A percentile compares a stretch with the other conserved stretches of the same genome.
phyloP scores from a whole-genome alignment of 2,113 vertebrate genomes.

The Plotosus lineatus region DNA sequence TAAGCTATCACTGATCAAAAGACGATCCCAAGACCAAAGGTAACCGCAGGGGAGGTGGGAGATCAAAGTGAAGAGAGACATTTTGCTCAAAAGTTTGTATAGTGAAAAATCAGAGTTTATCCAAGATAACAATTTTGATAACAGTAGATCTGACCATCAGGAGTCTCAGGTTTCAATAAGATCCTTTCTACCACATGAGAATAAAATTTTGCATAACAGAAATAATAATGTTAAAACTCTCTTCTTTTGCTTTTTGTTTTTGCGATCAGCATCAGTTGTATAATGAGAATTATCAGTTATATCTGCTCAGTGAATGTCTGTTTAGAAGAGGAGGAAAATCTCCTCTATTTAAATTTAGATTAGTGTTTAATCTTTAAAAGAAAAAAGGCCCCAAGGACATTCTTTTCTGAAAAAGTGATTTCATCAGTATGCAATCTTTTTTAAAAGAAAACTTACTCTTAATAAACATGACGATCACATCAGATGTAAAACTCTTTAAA shows the following conservation, averaged over 20 bases:
- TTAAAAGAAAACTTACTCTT: constrained; percentile 48
- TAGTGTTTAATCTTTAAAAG: constrained; percentile 69
- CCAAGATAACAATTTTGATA: constrained; percentile 17
- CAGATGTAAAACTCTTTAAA: constrained; percentile 21
- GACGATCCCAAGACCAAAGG: constrained; percentile 24
- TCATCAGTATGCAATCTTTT: constrained; percentile 62
- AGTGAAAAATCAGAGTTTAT: constrained; percentile 16
- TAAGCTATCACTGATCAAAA: constrained; percentile 38
- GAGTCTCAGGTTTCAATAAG: background rate
- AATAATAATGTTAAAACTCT: background rate
- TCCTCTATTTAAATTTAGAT: constrained; percentile 73
- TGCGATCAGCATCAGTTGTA: constrained; percentile 8
- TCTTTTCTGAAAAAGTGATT: constrained; percentile 54
- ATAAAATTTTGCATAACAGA: background rate
- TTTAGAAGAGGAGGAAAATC: constrained; percentile 55
- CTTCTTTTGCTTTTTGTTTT: background rate
- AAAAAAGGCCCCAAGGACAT: constrained; percentile 65
- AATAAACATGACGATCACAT: constrained; percentile 48
- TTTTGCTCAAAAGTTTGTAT: constrained; percentile 27
- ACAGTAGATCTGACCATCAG: constrained; percentile 13
- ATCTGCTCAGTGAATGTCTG: constrained; percentile 60
- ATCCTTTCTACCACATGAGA: constrained; percentile 7
- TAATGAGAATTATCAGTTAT: constrained; percentile 61
- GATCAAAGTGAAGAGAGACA: constrained; percentile 34
- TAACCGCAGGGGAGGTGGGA: constrained; percentile 19